Evolutionary conservation across 1,140 invertebrate species (phyloP).

Genomic region (Drosophila tsacasi): DNA sequence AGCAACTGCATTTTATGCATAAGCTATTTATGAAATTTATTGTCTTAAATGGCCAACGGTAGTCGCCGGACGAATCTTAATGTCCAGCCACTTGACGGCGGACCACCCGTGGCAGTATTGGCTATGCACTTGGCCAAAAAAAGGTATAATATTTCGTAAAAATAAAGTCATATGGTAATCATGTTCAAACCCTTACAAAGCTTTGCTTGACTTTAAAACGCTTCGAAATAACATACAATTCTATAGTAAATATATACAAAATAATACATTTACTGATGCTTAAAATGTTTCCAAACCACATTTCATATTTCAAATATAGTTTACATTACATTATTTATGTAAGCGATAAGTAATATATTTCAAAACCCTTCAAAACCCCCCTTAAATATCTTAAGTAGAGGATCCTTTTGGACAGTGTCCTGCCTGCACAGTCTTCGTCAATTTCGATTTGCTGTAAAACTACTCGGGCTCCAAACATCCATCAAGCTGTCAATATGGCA

Average conservation of each 20-base stretch:
- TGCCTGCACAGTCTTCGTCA: conserved; percentile 47
- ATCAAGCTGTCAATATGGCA: conserved; percentile 80
- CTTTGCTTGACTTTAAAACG: too few species aligned
- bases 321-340: too few species aligned
- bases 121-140: conserved; percentile 9
- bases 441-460: conserved; percentile 57
- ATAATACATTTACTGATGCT: too few species aligned
- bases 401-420: not conserved
- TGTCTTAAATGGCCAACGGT: conserved; percentile 72
- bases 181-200: too few species aligned
- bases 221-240: too few species aligned
- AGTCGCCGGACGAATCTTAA: conserved; percentile 61
- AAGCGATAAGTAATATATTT: not conserved
- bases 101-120: conserved; percentile 67
- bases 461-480: conserved; percentile 61
- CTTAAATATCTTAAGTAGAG: not conserved
- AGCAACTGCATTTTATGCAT: conserved; percentile 67
- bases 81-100: conserved; percentile 46
- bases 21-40: conserved; percentile 80
- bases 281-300: too few species aligned
- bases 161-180: not conserved
- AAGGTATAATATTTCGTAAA: not conserved
- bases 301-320: too few species aligned
- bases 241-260: too few species aligned
- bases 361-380: too few species aligned